Evolutionary conservation across 2,113 vertebrate genomes (phyloP).

Genomic region (Cyprinodon variegatus): DNA sequence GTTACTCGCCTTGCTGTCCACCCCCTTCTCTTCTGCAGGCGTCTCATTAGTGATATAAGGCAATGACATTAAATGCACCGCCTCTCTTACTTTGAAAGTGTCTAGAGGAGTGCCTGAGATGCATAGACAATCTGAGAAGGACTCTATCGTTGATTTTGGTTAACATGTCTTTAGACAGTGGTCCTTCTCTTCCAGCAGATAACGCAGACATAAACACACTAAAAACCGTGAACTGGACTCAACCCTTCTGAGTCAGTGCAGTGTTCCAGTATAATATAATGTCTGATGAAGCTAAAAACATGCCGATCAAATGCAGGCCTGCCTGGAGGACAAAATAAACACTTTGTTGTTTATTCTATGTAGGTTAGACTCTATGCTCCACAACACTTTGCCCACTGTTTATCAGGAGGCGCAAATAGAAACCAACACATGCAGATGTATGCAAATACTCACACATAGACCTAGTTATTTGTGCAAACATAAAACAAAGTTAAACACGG

Average conservation of each 20-base stretch:
- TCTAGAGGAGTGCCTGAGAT: constrained; percentile 38
- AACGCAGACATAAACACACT: constrained; percentile 32
- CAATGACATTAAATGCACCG: constrained; percentile 68
- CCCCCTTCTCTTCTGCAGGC: constrained; percentile 57
- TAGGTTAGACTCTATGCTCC: constrained; percentile 38
- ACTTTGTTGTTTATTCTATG: constrained; percentile 28
- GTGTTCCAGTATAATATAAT: constrained; percentile 58
- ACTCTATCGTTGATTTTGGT: constrained; percentile 18
- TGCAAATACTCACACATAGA: constrained; percentile 32
- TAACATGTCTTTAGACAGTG: constrained; percentile 20
- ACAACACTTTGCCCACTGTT: constrained; percentile 50
- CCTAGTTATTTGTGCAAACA: constrained; percentile 52
- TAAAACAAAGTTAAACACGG: constrained; percentile 37
- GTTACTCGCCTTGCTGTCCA: constrained; percentile 43
- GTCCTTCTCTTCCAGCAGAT: constrained; percentile 7
- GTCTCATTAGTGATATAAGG: constrained; percentile 76
- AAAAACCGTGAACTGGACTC: constrained; percentile 47
- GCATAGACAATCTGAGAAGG: constrained; percentile 21
- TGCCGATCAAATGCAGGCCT: constrained; percentile 49
- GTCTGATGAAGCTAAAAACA: constrained; percentile 60
- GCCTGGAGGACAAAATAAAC: constrained; percentile 31
- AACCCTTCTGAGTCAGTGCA: constrained; percentile 46
- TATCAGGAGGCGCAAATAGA: constrained; percentile 50
- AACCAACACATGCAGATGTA: constrained; percentile 45
- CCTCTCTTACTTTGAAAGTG: constrained; percentile 49